Base-by-base conservation (phyloP, 30 jellyfish, hydroid and myxozoan species). In the Mastigias papua region DNA sequence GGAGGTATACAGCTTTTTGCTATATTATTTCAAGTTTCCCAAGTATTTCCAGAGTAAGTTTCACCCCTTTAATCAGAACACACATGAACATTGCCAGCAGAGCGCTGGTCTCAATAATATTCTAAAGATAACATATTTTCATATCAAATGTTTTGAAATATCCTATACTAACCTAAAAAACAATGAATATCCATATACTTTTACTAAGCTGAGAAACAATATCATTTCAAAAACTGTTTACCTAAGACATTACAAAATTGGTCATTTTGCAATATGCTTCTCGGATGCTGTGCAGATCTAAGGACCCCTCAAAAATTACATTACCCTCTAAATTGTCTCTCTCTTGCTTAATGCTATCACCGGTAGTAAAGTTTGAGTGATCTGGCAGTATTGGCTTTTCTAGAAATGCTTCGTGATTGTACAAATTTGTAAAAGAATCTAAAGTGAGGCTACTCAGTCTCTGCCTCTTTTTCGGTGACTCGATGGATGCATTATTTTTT, bases 381-480 rank as follows among this genome's bases (percentile, higher is more conserved):
- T 29, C 80, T n/a, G 21, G 54, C n/a, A 61, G 50, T 1, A 73
- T 29, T 0, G 89, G 51, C 51, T 78, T 78, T n/a, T 78, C 89
- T 1, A 63, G 33, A 31, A 34, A 26, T 20, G 78, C 89, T 71
- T 78, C 89, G 66, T 58, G 28, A n/a, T 48, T 51, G 70, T n/a
- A 4, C 11, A 60, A 31, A 62, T 46, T 42, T 7, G 70, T 62
- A 49, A 54, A 79, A 23, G 71, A 37, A 9, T 79, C 90, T 63
- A 61, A 63, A 79, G 90, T 54, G 90, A 79, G 90, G 82, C 90
- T 79, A 48, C 90, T 79, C n/a, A 79, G 71, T 29, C 90, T 70
- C 34, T 61, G 90, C 81, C 90, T 79, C 75, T 79, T 79, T 4
- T 21, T 62, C 31, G 90, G 69, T 27, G 64, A 8, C 7, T 35